Conservation (phyloP, 2,888 invertebrate genomes). For the Erebia palarica region DNA sequence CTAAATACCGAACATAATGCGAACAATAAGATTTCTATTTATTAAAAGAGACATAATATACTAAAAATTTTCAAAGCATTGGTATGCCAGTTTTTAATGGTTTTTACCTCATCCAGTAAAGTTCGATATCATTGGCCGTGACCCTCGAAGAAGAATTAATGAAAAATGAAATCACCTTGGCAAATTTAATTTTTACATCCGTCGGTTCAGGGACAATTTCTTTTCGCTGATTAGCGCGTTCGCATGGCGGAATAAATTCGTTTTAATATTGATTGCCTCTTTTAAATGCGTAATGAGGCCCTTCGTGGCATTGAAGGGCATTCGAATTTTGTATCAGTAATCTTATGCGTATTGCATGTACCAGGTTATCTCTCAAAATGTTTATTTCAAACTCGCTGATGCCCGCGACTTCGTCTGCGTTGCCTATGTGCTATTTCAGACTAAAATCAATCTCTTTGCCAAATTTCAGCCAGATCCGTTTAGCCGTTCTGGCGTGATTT, state of each 20-base stretch:
- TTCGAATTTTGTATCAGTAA: background rate
- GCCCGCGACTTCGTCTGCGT: too few species aligned
- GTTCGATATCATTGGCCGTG: conserved; percentile 34
- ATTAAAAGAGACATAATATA: too few species aligned
- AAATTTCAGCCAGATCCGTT: too few species aligned
- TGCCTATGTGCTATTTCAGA: too few species aligned
- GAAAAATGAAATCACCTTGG: conserved; percentile 79
- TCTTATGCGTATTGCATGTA: background rate
- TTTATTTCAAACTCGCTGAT: too few species aligned
- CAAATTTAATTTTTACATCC: conserved; percentile 72
- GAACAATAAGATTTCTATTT: too few species aligned
- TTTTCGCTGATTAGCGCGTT: conserved; percentile 56
- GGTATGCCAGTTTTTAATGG: background rate
- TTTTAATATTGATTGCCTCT: conserved; percentile 56
- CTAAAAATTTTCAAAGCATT: background rate
- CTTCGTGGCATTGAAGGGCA: background rate
- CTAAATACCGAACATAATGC: too few species aligned
- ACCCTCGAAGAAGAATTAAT: conserved; percentile 74
- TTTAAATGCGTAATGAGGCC: conserved; percentile 25
- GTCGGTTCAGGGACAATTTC: conserved; percentile 44
- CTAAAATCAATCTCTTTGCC: too few species aligned
- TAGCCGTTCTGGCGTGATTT: too few species aligned
- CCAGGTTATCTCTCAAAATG: too few species aligned
- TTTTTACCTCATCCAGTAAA: conserved; percentile 37
- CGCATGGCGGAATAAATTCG: conserved; percentile 46